Base-by-base conservation (phyloP, 2,888 invertebrate genomes). In the Mythimna vitellina region DNA sequence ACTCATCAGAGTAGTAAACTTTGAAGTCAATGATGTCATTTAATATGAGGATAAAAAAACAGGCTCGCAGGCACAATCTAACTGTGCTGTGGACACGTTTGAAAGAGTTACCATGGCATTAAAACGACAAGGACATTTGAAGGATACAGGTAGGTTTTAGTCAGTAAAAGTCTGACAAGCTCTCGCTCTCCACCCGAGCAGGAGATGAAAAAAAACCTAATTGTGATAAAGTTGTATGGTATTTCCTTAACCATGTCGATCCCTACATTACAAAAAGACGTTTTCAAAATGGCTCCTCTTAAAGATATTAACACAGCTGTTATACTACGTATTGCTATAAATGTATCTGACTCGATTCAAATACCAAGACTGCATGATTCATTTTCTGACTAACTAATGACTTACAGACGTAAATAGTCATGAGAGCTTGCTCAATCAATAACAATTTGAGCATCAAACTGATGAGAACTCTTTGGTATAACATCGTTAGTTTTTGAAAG, bases 291-390 rank as follows among this genome's bases (percentile, higher is more conserved):
- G 70, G 65, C 57, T n/a, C 6, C 46, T 51, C 60, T 49, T 32
- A n/a, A 38, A 71, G 42, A 58, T 74, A 61, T 85, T 73, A 75
- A 70, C 67, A 79, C 84, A 83, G 78, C 76, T 84, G 84, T 65
- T 66, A 22, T n/a, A 65, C 3, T 29, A 29, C 54, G 61, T 80
- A 63, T 75, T 73, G 63, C 65, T 84, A 67, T 70, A 51, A 8
- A 65, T 77, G 65, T 78, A 78, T 68, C 66, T 72, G 79, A 72
- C 49, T 83, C 61, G 57, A 78, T 83, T 75, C 58, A 67, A 70
- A 81, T 77, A 81, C 77, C 61, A 65, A 78, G 74, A 72, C 42
- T 67, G 64, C 53, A 82, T 90, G 91, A 91, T 80, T 91, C 90
- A 90, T 78, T 80, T 76, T 80, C 83, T 85, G 83, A 88, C 76